These are phyloP conservation scores for Odobenus rosmarus DNA, from an alignment of 2,113 vertebrate genomes.

Conservation along the genomic window DNA sequence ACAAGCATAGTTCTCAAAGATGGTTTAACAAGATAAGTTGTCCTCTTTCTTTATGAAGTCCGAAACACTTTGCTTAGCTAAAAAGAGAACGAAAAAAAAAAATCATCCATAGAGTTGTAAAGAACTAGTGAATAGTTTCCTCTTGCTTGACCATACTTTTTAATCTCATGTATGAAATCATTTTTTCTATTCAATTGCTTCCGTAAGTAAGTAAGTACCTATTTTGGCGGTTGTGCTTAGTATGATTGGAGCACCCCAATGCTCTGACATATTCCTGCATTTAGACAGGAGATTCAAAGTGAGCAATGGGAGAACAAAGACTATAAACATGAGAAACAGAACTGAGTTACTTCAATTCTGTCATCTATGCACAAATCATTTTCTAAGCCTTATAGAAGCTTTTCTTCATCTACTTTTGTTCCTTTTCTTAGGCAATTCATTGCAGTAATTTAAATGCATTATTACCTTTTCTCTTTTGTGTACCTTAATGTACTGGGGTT, in stretches of 20 bases:
- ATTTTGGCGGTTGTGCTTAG: not conserved
- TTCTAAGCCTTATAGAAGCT: not conserved
- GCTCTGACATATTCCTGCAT: not conserved
- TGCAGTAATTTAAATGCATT: not conserved
- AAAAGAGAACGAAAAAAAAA: not conserved
- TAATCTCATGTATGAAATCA: not conserved
- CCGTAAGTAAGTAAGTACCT: not conserved
- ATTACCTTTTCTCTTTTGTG: not conserved
- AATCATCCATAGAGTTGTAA: not conserved
- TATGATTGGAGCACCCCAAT: not conserved
- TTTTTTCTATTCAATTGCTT: not conserved
- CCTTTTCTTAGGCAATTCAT: not conserved
- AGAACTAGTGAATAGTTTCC: not conserved
- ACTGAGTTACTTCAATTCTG: not conserved
- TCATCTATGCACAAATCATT: not conserved
- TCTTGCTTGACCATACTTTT: not conserved
- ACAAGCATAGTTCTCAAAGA: conserved; percentile 56
- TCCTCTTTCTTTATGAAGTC: conserved; percentile 13
- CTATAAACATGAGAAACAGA: not conserved
- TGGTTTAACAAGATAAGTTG: not conserved
- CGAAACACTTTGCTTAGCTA: conserved; percentile 26
- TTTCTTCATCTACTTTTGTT: not conserved
- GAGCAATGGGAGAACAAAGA: not conserved
- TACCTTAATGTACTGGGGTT: not conserved
- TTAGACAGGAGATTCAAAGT: not conserved